phyloP scores from a whole-genome alignment of 2,888 invertebrate genomes.

The Drosophila emarginata region DNA sequence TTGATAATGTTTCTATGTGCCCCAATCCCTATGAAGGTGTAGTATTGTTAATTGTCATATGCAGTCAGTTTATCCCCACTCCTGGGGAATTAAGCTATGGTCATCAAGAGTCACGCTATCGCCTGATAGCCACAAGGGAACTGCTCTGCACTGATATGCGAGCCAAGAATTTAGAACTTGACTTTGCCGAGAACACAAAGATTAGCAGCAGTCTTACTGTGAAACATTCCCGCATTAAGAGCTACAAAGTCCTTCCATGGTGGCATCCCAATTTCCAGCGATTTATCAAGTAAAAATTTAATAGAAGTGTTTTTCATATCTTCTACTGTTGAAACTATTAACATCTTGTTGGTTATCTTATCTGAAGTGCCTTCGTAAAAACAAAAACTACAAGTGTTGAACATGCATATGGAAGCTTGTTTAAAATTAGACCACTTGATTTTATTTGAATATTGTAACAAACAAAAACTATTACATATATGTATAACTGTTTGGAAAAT shows the following conservation, averaged over 20 bases:
- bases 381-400: constrained; percentile 26
- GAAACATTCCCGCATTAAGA: constrained; percentile 84
- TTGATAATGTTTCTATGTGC: neutral
- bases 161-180: constrained; percentile 84
- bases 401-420: constrained; percentile 11
- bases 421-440: constrained; percentile 20
- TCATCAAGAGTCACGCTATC: constrained; percentile 56
- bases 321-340: neutral
- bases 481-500: too few species aligned
- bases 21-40: constrained; percentile 84
- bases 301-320: neutral
- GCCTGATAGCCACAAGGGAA: constrained; percentile 69
- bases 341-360: neutral
- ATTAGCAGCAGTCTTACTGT: constrained; percentile 76
- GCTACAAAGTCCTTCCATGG: constrained; percentile 86
- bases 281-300: constrained; percentile 56
- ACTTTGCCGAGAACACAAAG: constrained; percentile 83
- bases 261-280: constrained; percentile 85
- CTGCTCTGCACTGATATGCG: constrained; percentile 84
- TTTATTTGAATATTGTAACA: constrained; percentile 37
- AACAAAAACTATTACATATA: neutral
- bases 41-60: constrained; percentile 83
- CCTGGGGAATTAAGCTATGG: constrained; percentile 68
- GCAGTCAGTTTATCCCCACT: constrained; percentile 73
- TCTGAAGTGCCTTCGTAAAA: neutral